Evolutionary conservation across 2,888 invertebrate species (phyloP).

Genomic region (Cheilosia grossa): DNA sequence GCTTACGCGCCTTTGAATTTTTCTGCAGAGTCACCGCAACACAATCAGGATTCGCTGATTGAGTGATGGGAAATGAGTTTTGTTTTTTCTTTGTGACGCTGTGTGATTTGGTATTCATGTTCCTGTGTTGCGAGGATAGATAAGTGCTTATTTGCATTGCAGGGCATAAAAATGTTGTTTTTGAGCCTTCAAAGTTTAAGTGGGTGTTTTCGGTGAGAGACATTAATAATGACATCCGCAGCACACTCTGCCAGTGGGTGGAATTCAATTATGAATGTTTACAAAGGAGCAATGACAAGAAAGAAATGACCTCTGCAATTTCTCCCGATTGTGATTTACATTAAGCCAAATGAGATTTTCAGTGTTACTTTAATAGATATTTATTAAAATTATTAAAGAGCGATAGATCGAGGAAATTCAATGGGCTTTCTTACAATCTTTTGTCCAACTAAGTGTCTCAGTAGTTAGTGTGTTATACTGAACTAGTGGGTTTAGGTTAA

Average conservation of each 20-base stretch:
- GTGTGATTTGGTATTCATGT: neutral
- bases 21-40: no score
- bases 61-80: conserved; percentile 25
- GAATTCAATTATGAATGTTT: conserved; percentile 32
- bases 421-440: no score
- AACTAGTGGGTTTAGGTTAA: no score
- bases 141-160: conserved; percentile 3
- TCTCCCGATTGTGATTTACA: no score
- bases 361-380: no score
- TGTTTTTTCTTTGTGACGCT: neutral
- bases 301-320: conserved; percentile 17
- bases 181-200: neutral
- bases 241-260: conserved; percentile 8
- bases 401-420: no score
- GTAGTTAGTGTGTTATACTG: no score
- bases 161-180: no score
- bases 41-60: conserved; percentile 2
- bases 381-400: no score
- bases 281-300: conserved; percentile 11
- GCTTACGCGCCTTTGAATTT: neutral
- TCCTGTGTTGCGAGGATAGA: neutral
- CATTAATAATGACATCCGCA: neutral
- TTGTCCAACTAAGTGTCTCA: no score
- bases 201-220: neutral
- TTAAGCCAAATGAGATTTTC: no score